These are phyloP conservation scores for Laticauda laticaudata DNA, from an alignment of 2,113 vertebrate species.

Conservation along the genomic window DNA sequence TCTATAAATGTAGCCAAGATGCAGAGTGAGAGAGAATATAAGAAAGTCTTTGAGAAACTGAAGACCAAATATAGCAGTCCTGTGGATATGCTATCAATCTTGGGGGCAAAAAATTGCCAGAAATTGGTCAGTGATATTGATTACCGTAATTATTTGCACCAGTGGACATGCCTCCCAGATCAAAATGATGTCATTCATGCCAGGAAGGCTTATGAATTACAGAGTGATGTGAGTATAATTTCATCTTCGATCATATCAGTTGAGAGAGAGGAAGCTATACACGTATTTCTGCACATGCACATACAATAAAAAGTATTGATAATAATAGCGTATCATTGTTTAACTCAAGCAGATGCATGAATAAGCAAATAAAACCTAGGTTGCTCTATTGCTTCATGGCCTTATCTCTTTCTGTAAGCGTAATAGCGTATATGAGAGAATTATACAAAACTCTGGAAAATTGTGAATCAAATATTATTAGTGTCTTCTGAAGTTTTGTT, in stretches of 20 bases:
- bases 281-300: neutral
- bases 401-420: neutral
- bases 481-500: neutral
- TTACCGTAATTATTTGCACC: slow-evolving; percentile 82
- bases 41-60: slow-evolving; percentile 90
- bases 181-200: slow-evolving; percentile 91
- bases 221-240: slow-evolving; percentile 85
- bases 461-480: neutral
- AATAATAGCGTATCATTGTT: neutral
- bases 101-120: slow-evolving; percentile 92
- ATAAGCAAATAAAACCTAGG: neutral
- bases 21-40: slow-evolving; percentile 90
- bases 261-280: neutral
- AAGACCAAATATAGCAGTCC: slow-evolving; percentile 87
- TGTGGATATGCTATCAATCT: slow-evolving; percentile 85
- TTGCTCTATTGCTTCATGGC: neutral
- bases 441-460: neutral
- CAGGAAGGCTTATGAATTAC: slow-evolving; percentile 85
- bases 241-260: neutral
- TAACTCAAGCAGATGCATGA: neutral
- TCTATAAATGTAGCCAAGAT: slow-evolving; percentile 88
- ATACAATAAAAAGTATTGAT: neutral
- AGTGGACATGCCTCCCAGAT: slow-evolving; percentile 93
- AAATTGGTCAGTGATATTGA: slow-evolving; percentile 83
- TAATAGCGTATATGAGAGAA: neutral